Evolutionary conservation across 1,140 invertebrate species (phyloP).

Genomic region (Popillia japonica): DNA sequence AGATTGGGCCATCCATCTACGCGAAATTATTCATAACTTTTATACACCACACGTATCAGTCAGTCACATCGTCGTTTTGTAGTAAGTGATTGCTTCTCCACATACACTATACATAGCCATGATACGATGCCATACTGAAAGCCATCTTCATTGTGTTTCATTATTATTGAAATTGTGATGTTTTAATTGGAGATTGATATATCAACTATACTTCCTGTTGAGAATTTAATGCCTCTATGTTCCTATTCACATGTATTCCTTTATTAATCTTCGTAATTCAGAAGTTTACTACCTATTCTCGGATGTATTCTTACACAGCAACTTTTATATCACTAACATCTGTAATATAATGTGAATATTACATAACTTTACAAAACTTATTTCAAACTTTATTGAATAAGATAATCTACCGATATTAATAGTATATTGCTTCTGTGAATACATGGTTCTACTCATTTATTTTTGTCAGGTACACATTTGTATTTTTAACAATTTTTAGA

Average conservation of each 20-base stretch:
- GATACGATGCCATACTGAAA: slow-evolving; percentile 18
- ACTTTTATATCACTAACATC: too few species aligned
- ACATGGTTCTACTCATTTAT: too few species aligned
- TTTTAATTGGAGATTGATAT: slow-evolving; percentile 26
- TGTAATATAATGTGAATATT: not conserved
- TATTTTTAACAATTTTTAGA: too few species aligned
- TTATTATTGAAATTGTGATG: slow-evolving; percentile 22
- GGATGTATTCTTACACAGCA: too few species aligned
- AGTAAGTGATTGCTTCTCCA: slow-evolving; percentile 26
- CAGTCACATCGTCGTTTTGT: slow-evolving; percentile 45
- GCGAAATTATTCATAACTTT: slow-evolving; percentile 56
- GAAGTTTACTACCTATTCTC: not conserved
- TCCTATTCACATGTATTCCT: too few species aligned
- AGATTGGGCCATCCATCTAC: slow-evolving; percentile 54
- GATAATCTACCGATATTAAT: too few species aligned
- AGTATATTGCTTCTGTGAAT: too few species aligned
- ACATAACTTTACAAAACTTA: not conserved
- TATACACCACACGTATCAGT: slow-evolving; percentile 45
- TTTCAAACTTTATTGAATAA: too few species aligned
- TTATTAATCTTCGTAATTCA: slow-evolving; percentile 3
- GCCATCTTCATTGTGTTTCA: slow-evolving; percentile 4
- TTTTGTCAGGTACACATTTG: too few species aligned
- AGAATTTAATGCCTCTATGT: not conserved
- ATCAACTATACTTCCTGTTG: not conserved
- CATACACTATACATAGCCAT: not conserved